Evolutionary conservation across 2,888 invertebrate species (phyloP), one percentile per base, ranked within the genome.

Genomic region (Drosophila affinis): DNA sequence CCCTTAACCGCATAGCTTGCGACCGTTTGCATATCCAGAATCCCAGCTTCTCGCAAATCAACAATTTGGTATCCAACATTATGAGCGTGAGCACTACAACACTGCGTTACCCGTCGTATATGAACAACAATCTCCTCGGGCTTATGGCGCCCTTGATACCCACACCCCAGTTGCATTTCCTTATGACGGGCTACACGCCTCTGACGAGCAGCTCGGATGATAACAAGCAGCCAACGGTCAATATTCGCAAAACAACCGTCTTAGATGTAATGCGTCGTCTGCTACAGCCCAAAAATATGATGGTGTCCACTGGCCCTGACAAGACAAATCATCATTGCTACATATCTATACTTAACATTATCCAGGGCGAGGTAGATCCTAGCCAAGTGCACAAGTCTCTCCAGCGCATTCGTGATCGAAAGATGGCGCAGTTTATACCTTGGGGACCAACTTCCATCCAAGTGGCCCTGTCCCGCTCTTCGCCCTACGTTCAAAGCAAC

Each of bases 1-100:
- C 99, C 1, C 93, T 99, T 47, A 98, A 99, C 93, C 94, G 97
- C 65, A 98, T 98, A 83, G 98, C 98, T n/a, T 96, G 96, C 24
- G 99, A 99, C 91, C 94, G 98, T 55, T 93, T 99, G 55, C 98
- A 97, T 88, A 97, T 99, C 89, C 96, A 98, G 91, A 99, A 98
- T 92, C 99, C 99, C 0, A 97, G 97, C 7, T 98, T 99, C 90
- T 95, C 98, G 21, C 99, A 99, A 93, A 99, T 99, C 81, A 99
- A 99, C 92, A 97, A 97, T 27, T 94, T 99, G 53, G 99, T 99
- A 0, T 98, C 98, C 12, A 99, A 98, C 6, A 99, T 99, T 62
- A 99, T 99, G 99, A 98, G 98, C 32, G 98, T 98, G 44, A 98
- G 98, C 80, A 99, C 99, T 1, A 97, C 99, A 6, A 99, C 99